Evolutionary conservation across 2,113 vertebrate genomes (phyloP).

Genomic region (Ameiurus melas): DNA sequence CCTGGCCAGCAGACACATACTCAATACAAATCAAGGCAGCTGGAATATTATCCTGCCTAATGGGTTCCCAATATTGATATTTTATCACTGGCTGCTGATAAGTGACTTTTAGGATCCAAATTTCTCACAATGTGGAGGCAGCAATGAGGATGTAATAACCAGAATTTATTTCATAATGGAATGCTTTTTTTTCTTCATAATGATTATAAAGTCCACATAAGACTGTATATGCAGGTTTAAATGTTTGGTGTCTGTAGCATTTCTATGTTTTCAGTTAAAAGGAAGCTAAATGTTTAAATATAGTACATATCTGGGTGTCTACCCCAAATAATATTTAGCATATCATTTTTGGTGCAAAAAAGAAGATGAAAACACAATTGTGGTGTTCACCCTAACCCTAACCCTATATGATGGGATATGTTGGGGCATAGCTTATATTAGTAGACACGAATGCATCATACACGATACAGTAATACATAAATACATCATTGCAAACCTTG

Average conservation of each 20-base stretch:
- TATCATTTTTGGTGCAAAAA: background rate
- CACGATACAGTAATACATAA: too few relatives aligned
- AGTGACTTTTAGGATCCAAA: constrained; percentile 76
- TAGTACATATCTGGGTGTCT: background rate
- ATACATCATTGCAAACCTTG: background rate
- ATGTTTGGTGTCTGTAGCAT: background rate
- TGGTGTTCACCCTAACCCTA: too few relatives aligned
- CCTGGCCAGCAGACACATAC: constrained; percentile 90
- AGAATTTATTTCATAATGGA: constrained; percentile 68
- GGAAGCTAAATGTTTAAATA: background rate
- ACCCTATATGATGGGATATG: background rate
- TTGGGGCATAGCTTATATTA: background rate
- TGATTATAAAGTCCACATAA: constrained; percentile 66
- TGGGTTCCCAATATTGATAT: constrained; percentile 86
- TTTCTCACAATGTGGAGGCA: constrained; percentile 74
- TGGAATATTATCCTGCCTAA: constrained; percentile 90
- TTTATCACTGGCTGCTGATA: constrained; percentile 85
- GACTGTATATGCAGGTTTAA: background rate
- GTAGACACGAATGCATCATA: background rate
- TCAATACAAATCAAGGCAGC: constrained; percentile 95
- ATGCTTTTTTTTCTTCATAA: constrained; percentile 72
- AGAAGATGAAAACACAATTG: background rate
- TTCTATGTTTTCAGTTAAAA: background rate
- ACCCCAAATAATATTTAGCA: background rate
- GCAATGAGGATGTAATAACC: constrained; percentile 71